phyloP scores from a whole-genome alignment of 2,797 vertebrate genomes.

The Danio jaintianensis region DNA sequence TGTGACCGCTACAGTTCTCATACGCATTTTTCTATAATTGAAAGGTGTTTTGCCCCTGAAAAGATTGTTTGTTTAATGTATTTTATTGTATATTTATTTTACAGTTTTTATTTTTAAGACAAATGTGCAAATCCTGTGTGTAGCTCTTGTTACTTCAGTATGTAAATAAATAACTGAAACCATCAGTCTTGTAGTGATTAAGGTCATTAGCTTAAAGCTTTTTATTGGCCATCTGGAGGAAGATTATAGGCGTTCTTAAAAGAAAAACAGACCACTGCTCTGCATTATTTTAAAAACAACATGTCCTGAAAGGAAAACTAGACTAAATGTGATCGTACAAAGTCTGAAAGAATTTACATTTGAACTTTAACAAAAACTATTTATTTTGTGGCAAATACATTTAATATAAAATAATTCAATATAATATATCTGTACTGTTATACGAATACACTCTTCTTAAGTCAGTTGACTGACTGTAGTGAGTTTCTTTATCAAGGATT shows the following conservation, averaged over 20 bases:
- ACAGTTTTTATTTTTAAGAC: constrained; percentile 58
- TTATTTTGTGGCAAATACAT: too few species aligned
- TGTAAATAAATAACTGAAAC: constrained; percentile 79
- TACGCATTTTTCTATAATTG: constrained; percentile 56
- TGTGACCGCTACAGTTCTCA: constrained; percentile 22
- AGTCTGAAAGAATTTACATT: neutral
- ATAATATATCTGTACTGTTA: too few species aligned
- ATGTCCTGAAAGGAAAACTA: neutral
- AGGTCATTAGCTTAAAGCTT: neutral
- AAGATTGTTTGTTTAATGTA: constrained; percentile 52
- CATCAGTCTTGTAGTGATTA: constrained; percentile 37
- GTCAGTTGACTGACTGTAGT: too few species aligned
- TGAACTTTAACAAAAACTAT: too few species aligned
- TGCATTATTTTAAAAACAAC: neutral
- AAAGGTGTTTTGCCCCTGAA: constrained; percentile 44
- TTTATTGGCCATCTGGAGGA: neutral
- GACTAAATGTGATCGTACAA: neutral
- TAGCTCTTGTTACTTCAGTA: constrained; percentile 71
- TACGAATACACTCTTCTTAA: too few species aligned
- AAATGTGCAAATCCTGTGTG: constrained; percentile 68
- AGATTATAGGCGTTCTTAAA: neutral
- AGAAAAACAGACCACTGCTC: neutral
- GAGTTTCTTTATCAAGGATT: too few species aligned
- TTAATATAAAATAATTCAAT: too few species aligned
- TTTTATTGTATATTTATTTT: constrained; percentile 79